These are phyloP conservation scores for Solenodon paradoxus DNA, from an alignment of 2,113 vertebrate species.

Conservation along the genomic window DNA sequence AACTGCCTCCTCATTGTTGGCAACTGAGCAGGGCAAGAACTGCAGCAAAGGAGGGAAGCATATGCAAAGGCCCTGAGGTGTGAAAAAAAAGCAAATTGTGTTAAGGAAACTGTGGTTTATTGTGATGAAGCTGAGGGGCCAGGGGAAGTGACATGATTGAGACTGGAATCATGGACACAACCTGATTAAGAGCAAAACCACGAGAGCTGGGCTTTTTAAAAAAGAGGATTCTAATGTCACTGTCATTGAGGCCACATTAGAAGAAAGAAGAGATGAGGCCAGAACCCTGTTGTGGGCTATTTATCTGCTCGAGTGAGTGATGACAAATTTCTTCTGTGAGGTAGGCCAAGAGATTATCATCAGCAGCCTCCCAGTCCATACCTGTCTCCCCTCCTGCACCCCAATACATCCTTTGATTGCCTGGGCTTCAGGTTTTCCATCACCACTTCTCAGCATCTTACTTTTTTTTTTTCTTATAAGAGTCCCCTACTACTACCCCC, in stretches of 20 bases:
- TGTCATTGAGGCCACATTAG: neutral
- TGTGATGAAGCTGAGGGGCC: neutral
- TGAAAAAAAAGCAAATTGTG: neutral
- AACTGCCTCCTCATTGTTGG: neutral
- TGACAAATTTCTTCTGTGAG: neutral
- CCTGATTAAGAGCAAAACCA: neutral
- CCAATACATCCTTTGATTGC: neutral
- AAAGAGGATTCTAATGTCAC: neutral
- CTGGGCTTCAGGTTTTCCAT: neutral
- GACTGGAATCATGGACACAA: neutral
- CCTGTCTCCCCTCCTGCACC: too few relatives aligned
- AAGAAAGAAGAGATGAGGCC: neutral
- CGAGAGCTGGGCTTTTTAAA: neutral
- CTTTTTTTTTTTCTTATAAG: neutral
- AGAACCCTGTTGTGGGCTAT: neutral
- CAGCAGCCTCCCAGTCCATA: neutral
- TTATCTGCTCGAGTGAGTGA: neutral
- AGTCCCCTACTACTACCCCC: neutral
- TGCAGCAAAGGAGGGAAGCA: neutral
- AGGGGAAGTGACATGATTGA: neutral
- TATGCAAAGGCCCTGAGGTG: neutral
- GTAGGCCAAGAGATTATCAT: neutral
- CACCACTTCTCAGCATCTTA: neutral
- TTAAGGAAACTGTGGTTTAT: neutral
- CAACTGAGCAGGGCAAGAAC: neutral